Conservation (phyloP, 2,888 invertebrate species). For the Frankliniella fusca region DNA sequence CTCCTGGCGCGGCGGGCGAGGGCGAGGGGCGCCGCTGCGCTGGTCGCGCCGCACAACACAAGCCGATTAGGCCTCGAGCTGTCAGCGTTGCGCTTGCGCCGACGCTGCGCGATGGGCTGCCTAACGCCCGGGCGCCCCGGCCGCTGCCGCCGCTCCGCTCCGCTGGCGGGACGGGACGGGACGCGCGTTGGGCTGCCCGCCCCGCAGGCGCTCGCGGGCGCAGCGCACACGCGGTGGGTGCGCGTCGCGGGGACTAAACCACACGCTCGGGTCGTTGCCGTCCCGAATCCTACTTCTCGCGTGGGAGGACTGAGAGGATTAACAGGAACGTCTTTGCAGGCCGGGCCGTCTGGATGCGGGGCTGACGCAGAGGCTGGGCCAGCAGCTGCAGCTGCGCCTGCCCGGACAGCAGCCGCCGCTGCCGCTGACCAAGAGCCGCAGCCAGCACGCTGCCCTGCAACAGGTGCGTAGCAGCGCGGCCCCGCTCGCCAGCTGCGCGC, state of each 20-base stretch:
- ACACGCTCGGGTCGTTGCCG: neutral
- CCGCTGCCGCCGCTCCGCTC: too few relatives aligned
- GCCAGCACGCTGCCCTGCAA: constrained; percentile 32
- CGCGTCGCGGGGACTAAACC: neutral
- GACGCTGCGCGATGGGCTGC: neutral
- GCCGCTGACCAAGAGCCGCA: constrained; percentile 35
- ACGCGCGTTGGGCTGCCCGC: neutral
- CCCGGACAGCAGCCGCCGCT: constrained; percentile 26
- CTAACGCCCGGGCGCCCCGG: neutral
- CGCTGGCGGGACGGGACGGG: neutral
- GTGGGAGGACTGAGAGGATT: neutral
- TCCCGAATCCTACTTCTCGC: neutral
- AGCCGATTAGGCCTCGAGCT: too few relatives aligned
- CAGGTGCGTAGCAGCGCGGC: constrained; percentile 13
- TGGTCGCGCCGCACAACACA: neutral
- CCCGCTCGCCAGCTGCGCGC: neutral
- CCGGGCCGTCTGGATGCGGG: constrained; percentile 17
- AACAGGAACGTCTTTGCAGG: neutral
- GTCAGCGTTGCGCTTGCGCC: neutral
- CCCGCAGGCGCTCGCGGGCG: neutral
- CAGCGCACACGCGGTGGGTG: neutral
- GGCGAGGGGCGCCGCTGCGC: neutral
- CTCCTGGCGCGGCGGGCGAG: neutral
- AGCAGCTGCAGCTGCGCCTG: constrained; percentile 16
- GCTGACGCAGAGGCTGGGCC: constrained; percentile 1